phyloP scores from a whole-genome alignment of 2,797 vertebrate genomes.

The Argya squamiceps region DNA sequence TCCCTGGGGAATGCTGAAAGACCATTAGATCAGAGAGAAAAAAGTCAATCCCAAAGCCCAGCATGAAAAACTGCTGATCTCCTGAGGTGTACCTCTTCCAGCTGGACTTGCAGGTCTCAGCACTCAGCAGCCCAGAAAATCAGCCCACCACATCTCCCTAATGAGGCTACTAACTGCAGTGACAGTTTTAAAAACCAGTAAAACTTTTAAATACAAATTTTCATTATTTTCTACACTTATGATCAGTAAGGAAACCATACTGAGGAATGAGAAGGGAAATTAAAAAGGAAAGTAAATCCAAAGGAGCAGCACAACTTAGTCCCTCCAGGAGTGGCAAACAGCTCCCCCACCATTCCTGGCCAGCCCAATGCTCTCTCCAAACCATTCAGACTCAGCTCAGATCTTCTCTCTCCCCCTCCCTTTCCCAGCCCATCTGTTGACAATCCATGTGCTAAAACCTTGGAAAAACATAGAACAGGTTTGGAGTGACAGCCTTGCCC shows the following conservation, averaged over 20 bases:
- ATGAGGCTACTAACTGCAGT: accelerated
- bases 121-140: background rate
- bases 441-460: background rate
- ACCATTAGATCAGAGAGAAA: background rate
- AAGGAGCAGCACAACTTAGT: accelerated
- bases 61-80: background rate
- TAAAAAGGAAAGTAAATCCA: background rate
- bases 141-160: background rate
- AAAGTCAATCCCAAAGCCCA: background rate
- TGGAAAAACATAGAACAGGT: background rate
- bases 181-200: background rate
- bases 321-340: background rate
- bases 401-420: background rate
- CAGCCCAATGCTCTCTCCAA: background rate
- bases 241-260: background rate
- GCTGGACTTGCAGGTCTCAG: background rate
- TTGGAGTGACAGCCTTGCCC: no score
- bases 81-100: background rate
- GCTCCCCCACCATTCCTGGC: background rate
- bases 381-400: background rate
- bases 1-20: background rate
- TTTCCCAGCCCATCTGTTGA: background rate
- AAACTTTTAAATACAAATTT: background rate
- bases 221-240: background rate
- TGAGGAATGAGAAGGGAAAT: background rate